Percentiles rank a stretch among this genome's conserved stretches.
Conservation (phyloP, 35 echinoderm and acorn worm species). For the Heliocidaris tuberculata region DNA sequence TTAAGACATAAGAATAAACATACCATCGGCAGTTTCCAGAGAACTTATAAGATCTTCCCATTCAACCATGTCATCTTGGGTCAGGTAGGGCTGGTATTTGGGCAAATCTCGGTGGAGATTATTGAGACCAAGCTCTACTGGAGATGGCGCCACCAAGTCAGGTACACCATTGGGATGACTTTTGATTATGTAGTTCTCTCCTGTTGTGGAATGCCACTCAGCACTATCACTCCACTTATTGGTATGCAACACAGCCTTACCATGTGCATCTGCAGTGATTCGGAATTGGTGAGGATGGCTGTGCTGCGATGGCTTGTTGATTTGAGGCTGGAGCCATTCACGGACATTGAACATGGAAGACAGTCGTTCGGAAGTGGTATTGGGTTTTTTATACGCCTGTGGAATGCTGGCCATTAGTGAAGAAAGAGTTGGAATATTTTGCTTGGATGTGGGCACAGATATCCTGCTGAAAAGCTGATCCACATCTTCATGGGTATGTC, state of each 20-base stretch:
- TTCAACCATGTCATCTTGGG: background rate
- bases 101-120: slow-evolving; percentile 1
- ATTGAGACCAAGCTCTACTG: background rate
- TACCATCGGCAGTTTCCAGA: slow-evolving; percentile 3
- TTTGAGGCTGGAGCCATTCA: slow-evolving; percentile 39
- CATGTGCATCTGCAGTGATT: slow-evolving; percentile 36
- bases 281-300: slow-evolving; percentile 48
- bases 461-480: slow-evolving; percentile 54
- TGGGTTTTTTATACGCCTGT: slow-evolving; percentile 24
- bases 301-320: slow-evolving; percentile 30
- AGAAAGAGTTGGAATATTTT: slow-evolving; percentile 31
- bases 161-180: slow-evolving; percentile 5
- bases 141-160: background rate
- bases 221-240: background rate
- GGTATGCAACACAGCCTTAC: slow-evolving; percentile 11
- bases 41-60: background rate
- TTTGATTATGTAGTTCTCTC: background rate
- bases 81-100: background rate
- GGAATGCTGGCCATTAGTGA: background rate
- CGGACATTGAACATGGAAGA: background rate
- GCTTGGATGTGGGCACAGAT: background rate
- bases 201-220: background rate
- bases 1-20: background rate
- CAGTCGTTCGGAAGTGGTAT: slow-evolving; percentile 31
- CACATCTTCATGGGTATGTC: slow-evolving; percentile 58